These are phyloP conservation scores for Falcaria lacertinaria DNA, from an alignment of 2,888 invertebrate species.

Conservation along the genomic window DNA sequence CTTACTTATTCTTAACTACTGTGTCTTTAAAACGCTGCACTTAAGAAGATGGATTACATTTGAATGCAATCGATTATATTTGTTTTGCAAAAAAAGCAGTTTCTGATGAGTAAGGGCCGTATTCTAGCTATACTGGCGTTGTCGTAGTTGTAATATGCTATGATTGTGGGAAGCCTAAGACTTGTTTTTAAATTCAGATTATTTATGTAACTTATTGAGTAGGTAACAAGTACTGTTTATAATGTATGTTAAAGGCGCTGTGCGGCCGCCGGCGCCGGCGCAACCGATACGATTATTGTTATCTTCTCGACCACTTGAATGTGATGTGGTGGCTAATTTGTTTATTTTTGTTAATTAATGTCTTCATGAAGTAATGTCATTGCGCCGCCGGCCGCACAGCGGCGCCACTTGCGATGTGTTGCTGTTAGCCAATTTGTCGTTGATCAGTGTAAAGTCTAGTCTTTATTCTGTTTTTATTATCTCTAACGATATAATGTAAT, in stretches of 20 bases:
- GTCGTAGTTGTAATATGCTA: constrained; percentile 30
- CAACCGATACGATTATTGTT: constrained; percentile 31
- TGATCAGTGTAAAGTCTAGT: constrained; percentile 81
- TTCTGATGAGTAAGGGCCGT: constrained; percentile 7
- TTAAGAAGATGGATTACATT: not conserved
- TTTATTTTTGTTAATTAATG: constrained; percentile 17
- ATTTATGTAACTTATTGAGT: constrained; percentile 78
- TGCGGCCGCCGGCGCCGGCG: constrained; percentile 43
- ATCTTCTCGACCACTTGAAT: too few species aligned
- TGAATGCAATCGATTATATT: not conserved
- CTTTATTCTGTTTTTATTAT: constrained; percentile 77
- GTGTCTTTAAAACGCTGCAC: too few species aligned
- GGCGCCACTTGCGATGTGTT: constrained; percentile 55
- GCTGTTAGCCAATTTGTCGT: constrained; percentile 73
- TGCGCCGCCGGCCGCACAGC: constrained; percentile 33
- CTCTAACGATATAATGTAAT: constrained; percentile 63
- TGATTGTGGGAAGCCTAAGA: constrained; percentile 73
- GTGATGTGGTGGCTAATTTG: too few species aligned
- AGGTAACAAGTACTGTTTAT: constrained; percentile 62
- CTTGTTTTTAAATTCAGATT: constrained; percentile 76
- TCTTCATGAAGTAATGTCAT: constrained; percentile 7
- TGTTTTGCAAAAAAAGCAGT: not conserved
- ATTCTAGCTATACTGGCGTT: constrained; percentile 27
- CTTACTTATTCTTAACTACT: constrained; percentile 19
- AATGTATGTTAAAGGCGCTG: constrained; percentile 42